These are phyloP conservation scores for Bradypodion pumilum DNA, from an alignment of 2,797 vertebrate species.

Conservation along the genomic window DNA sequence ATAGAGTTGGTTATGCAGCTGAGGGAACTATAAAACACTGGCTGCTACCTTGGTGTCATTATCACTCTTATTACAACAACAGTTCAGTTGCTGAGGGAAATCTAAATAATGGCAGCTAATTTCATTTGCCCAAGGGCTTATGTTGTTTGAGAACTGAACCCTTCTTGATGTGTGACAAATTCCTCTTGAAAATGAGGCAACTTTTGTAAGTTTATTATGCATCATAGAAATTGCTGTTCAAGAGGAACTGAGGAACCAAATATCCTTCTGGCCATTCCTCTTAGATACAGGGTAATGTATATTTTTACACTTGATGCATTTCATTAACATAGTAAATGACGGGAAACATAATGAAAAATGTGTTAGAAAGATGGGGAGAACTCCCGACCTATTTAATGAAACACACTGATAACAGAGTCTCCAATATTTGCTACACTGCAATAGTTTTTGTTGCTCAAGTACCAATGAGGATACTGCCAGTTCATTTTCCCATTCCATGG, in stretches of 20 bases:
- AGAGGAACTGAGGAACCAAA: neutral
- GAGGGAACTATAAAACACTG: neutral
- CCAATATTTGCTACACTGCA: neutral
- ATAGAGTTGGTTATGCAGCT: neutral
- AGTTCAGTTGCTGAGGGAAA: neutral
- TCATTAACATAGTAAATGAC: neutral
- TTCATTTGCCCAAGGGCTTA: neutral
- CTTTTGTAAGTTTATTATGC: neutral
- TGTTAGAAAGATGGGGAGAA: neutral
- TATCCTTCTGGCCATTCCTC: neutral
- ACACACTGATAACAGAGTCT: neutral
- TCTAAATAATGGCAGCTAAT: neutral
- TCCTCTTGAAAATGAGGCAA: neutral
- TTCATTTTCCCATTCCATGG: too few relatives aligned
- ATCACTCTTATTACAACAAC: neutral
- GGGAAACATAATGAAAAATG: neutral
- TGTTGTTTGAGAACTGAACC: neutral
- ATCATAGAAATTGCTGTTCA: neutral
- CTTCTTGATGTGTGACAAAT: neutral
- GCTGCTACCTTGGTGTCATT: neutral
- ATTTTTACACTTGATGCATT: neutral
- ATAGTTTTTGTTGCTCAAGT: too few relatives aligned
- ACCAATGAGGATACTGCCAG: too few relatives aligned
- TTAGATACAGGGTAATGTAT: neutral
- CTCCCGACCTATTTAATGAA: neutral